Base-by-base conservation (phyloP, 2,113 vertebrate species). In the Stegostoma tigrinum region DNA sequence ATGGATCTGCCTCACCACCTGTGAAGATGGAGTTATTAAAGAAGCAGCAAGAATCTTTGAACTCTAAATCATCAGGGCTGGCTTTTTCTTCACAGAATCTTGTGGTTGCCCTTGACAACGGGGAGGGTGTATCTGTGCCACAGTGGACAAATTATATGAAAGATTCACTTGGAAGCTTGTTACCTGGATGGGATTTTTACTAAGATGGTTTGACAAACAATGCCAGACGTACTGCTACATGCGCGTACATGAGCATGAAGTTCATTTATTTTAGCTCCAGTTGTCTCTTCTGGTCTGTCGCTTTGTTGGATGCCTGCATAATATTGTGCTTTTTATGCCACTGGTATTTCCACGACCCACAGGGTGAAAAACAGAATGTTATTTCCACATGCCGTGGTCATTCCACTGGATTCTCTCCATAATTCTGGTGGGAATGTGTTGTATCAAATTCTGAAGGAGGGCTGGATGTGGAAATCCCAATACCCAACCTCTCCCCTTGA, bases 31-130 rank as follows among this genome's bases (percentile, higher is more conserved):
- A 66, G n/a, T 66, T 38, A 66, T 8, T 93, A 38, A 17, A 19
- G 34, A 24, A 1, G 34, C 55, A 38, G 34, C 15, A 5, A 42
- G 61, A 93, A 66, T 66, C 34, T 93, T 93, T 66, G 89, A 93
- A 38, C 34, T 93, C 19, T n/a, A 24, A 66, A 66, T 42, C 15
- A 10, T 23, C n/a, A 67, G 6, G 89, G 89, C 61, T 38, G n/a
- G 34, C 34, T 66, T 66, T n/a, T 23, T 21, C n/a, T 55, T 72
- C 70, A 10, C 75, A 80, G n/a, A 83, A 83, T n/a, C 38, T 83
- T 83, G 80, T 38, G 55, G 89, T 67, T 93, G 61, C 89, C 89
- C 34, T 67, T 93, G 89, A 66, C 55, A 93, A 93, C 89, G 14
- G 55, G 14, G 48, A 61, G 55, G 61, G 2, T 67, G 38, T 24